Evolutionary conservation across 1,140 invertebrate species (phyloP), one percentile per base, ranked within the genome.

Genomic region (Mamestra configurata): DNA sequence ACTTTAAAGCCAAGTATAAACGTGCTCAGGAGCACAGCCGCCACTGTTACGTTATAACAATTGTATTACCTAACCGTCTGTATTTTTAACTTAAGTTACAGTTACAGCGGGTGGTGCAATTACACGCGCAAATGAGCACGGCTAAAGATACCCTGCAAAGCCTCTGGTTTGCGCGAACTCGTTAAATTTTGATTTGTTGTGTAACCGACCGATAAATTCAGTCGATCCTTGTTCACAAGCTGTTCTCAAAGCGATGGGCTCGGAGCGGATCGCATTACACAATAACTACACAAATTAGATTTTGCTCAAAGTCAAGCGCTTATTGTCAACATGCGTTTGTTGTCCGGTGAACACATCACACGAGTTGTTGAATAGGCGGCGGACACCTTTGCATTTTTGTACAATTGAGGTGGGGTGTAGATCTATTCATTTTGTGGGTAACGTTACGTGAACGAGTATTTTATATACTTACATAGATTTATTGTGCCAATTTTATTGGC

Each of bases 261-360:
- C 82, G 79, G 77, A 72, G 82, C 85, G 77, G 89, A 90, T 93
- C 89, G 83, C 86, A 89, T 93, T 93, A 91, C 92, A 94, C 92
- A 94, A 94, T 94, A 93, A 93, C 89, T 88, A 85, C 88, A 92
- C 91, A 94, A 94, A 94, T 94, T 94, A 94, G 92, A 94, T 94
- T 94, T 90, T 89, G 88, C 89, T 89, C 88, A 89, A 93, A 94
- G 93, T 94, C 92, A 94, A 93, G 87, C 89, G 84, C 86, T 90
- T 85, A 91, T 92, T 94, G 92, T 92, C 86, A 84, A 87, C 71
- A 87, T 88, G 79, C 91, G 88, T 93, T 94, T 92, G 90, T 91
- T 90, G 88, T 91, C 82, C 77, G 85, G 71, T 86, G 91, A 91
- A 91, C 87, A 88, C 81, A 92, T 93, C 86, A 90, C 79, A 88